A percentile compares a stretch with the other conserved stretches of the same genome.
Conservation (phyloP, 1,140 invertebrate genomes). For the Drosophila azteca region DNA sequence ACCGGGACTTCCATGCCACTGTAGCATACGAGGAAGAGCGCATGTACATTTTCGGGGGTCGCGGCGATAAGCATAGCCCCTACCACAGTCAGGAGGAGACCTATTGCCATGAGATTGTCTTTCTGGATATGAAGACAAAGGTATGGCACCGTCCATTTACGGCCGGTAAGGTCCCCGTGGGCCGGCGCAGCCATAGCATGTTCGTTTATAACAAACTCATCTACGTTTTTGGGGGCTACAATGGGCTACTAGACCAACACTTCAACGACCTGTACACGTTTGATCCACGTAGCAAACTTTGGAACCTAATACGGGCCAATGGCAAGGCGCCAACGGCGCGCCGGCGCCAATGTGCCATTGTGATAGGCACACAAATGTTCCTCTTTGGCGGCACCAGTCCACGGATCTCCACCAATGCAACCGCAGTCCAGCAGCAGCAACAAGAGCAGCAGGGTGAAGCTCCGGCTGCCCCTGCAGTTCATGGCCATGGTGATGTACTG, state of each 20-base stretch:
- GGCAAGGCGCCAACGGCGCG: slow-evolving; percentile 88
- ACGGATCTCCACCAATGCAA: not conserved
- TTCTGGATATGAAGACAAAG: slow-evolving; percentile 88
- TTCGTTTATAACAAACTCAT: slow-evolving; percentile 91
- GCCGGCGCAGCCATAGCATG: slow-evolving; percentile 94
- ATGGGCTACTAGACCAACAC: slow-evolving; percentile 89
- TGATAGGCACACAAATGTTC: slow-evolving; percentile 89
- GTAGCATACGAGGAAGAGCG: slow-evolving; percentile 87
- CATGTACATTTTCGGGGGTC: slow-evolving; percentile 95
- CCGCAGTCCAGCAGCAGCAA: not conserved
- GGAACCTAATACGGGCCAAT: slow-evolving; percentile 86
- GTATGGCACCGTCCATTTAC: slow-evolving; percentile 88
- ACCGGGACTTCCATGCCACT: slow-evolving; percentile 95
- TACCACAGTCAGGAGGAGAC: slow-evolving; percentile 88
- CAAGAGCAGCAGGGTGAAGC: slow-evolving; percentile 12
- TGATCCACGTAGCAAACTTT: slow-evolving; percentile 86
- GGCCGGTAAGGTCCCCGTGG: slow-evolving; percentile 87
- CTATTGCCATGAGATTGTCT: slow-evolving; percentile 91
- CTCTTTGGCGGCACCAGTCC: slow-evolving; percentile 94
- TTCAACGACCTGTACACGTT: slow-evolving; percentile 93
- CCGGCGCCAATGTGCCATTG: slow-evolving; percentile 91
- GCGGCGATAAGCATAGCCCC: slow-evolving; percentile 88
- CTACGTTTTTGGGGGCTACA: slow-evolving; percentile 95
- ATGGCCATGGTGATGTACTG: no score
- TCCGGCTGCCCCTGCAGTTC: slow-evolving; percentile 1